These are phyloP conservation scores for Serranus cabrilla DNA, from an alignment of 2,797 vertebrate genomes.

Conservation along the genomic window DNA sequence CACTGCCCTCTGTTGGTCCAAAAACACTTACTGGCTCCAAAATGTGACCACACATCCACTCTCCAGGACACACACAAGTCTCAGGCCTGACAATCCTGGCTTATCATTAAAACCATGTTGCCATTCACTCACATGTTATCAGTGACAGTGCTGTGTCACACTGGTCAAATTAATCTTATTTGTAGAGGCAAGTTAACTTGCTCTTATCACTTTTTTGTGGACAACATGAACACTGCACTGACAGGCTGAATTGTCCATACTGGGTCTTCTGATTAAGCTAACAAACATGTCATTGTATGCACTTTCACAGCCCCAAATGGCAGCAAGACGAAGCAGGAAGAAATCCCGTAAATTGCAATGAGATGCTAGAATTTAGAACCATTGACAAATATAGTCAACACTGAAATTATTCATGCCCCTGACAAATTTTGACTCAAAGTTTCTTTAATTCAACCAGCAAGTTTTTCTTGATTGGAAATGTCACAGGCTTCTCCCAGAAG, in stretches of 20 bases:
- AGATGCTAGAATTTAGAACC: no score
- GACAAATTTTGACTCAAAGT: no score
- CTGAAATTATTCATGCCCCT: no score
- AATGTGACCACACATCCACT: constrained; percentile 5
- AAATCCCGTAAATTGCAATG: no score
- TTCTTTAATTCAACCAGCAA: no score
- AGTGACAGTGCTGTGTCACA: background rate
- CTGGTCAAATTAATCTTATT: constrained; percentile 22
- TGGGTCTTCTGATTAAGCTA: background rate
- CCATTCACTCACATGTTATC: constrained; percentile 20
- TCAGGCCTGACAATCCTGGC: background rate
- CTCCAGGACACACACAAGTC: background rate
- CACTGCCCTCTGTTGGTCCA: constrained; percentile 82
- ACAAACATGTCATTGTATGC: no score
- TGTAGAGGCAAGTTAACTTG: background rate
- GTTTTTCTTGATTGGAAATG: no score
- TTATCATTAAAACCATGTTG: constrained; percentile 14
- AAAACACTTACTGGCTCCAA: constrained; percentile 8
- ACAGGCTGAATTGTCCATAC: background rate
- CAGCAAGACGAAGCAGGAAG: no score
- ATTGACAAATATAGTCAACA: no score
- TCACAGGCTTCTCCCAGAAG: no score
- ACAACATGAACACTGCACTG: background rate
- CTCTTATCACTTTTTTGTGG: background rate
- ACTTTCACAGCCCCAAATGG: no score